Evolutionary conservation across 2,113 vertebrate species (phyloP), one percentile per base, ranked within the genome.

Genomic region (Pedetes capensis): DNA sequence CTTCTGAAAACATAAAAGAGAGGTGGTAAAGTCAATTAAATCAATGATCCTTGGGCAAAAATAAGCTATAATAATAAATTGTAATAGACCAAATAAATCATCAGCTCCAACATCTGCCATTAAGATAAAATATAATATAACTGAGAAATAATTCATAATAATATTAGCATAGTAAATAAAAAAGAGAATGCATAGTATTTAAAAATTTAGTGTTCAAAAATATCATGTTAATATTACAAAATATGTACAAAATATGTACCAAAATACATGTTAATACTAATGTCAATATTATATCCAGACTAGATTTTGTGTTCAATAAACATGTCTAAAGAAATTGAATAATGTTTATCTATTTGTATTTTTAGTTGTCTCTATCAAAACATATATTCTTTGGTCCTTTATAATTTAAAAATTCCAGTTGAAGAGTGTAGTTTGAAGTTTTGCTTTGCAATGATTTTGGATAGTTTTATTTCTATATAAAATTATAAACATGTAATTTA

Each of bases 1-100:
- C 23, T 78, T 95, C 14, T 88, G 39, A 93, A 83, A 84, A 92
- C 81, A 29, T 83, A 57, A 71, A 95, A 66, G 11, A n/a, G 16
- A 93, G 5, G 22, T 72, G 16, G 85, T 93, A 76, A 92, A 72
- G 49, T 39, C 39, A 93, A 81, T 84, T 89, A 87, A 87, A 76
- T 84, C 75, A 90, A 25, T 92, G 72, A 82, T 88, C 23, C 16
- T 78, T 82, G 16, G 93, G 22, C 34, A 93, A 64, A 79, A 13
- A 49, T 44, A 84, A 5, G 11, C 5, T 72, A 74, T 57, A 89
- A 5, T 37, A 95, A 68, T 78, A 74, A 87, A 88, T 5, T 66
- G 25, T 23, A 84, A 79, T 81, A 49, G 34, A 64, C 3, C 27
- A 87, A 89, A 81, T 68, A 14, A n/a, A 55, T 12, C 7, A 75